A percentile compares a stretch with the other conserved stretches of the same genome.
phyloP scores from a whole-genome alignment of 2,888 invertebrate genomes.

The Cenopis cana region DNA sequence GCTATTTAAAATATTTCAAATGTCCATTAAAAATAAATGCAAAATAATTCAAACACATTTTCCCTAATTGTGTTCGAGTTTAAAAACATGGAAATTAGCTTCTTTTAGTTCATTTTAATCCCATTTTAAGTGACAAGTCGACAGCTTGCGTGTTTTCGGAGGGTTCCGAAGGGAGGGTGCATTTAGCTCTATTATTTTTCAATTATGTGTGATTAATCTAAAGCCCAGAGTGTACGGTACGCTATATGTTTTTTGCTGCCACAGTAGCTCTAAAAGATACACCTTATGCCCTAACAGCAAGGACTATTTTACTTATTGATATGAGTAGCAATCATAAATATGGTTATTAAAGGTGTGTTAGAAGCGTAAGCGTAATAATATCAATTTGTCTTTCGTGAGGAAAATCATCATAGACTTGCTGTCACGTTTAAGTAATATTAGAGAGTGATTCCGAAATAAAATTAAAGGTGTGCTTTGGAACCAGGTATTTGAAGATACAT shows the following conservation, averaged over 20 bases:
- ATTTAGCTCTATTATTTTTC: constrained; percentile 69
- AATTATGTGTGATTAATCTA: constrained; percentile 64
- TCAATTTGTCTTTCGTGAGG: constrained; percentile 29
- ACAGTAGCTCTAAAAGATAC: constrained; percentile 16
- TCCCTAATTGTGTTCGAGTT: constrained; percentile 31
- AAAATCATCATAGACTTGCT: constrained; percentile 4
- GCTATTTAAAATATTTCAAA: background rate
- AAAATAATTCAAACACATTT: constrained; percentile 31
- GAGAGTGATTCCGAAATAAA: constrained; percentile 5
- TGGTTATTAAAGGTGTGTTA: constrained; percentile 29
- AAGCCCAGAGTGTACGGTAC: constrained; percentile 48
- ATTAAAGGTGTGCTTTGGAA: background rate
- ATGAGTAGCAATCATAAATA: background rate
- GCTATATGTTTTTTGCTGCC: constrained; percentile 52
- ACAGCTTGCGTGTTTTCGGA: constrained; percentile 63
- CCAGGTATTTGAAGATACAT: background rate
- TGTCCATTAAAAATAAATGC: constrained; percentile 2
- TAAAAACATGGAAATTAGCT: constrained; percentile 40
- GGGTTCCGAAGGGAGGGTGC: constrained; percentile 60
- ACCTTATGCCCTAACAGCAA: constrained; percentile 13
- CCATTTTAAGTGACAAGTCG: constrained; percentile 58
- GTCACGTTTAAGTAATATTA: constrained; percentile 11
- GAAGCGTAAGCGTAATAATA: constrained; percentile 24
- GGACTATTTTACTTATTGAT: constrained; percentile 13
- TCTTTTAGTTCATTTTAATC: constrained; percentile 46